phyloP scores from a whole-genome alignment of 37 sponge, comb jelly and placozoan genomes.

The Hormiphora californensis region DNA sequence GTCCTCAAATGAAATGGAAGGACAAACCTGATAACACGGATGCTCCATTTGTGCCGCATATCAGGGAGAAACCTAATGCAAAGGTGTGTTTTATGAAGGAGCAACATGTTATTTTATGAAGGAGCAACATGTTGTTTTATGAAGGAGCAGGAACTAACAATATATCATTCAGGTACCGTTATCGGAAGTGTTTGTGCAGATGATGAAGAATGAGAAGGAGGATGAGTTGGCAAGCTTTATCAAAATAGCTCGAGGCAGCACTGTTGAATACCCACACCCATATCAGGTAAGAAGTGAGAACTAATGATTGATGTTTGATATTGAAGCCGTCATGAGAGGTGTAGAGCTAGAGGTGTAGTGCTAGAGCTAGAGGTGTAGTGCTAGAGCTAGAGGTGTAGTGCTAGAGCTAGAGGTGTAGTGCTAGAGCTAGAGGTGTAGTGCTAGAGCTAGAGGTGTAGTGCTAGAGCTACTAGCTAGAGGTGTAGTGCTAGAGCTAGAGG shows the following conservation, averaged over 20 bases:
- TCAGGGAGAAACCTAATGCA: slow-evolving; percentile 79
- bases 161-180: neutral
- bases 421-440: too few species aligned
- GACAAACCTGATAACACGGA: slow-evolving; percentile 79
- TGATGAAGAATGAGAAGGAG: neutral
- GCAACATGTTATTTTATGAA: neutral
- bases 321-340: too few species aligned
- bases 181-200: neutral
- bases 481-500: too few species aligned
- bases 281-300: too few species aligned
- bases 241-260: neutral
- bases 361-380: too few species aligned
- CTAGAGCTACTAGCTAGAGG: too few species aligned
- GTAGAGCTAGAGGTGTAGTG: too few species aligned
- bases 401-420: too few species aligned
- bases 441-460: too few species aligned
- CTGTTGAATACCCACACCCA: slow-evolving; percentile 13
- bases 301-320: too few species aligned
- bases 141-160: neutral
- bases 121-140: neutral
- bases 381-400: too few species aligned
- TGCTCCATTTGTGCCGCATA: slow-evolving; percentile 68
- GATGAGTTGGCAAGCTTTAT: neutral
- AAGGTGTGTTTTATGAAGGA: neutral
- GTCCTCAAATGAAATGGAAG: slow-evolving; percentile 75